These are phyloP conservation scores for Notamacropus eugenii DNA, from an alignment of 2,797 vertebrate genomes.

Conservation along the genomic window DNA sequence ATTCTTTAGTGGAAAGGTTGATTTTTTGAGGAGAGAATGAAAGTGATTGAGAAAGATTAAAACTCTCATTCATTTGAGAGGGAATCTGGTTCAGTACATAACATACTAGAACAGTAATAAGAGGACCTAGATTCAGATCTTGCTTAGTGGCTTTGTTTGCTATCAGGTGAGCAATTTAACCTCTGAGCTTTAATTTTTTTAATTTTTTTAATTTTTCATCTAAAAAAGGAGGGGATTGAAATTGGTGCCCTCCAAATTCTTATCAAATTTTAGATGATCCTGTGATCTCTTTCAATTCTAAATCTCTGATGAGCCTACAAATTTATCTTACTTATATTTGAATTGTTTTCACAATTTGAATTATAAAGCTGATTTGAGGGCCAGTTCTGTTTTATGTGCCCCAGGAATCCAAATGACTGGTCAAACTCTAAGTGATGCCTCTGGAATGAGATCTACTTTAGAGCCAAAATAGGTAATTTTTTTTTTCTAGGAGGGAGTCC, in stretches of 20 bases:
- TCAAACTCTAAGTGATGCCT: background rate
- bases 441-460: background rate
- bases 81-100: background rate
- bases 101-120: background rate
- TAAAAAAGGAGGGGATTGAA: background rate
- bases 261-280: background rate
- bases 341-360: background rate
- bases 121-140: background rate
- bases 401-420: background rate
- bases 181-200: background rate
- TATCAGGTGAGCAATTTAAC: background rate
- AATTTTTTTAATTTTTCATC: background rate
- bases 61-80: background rate
- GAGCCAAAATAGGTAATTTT: background rate
- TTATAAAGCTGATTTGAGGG: background rate
- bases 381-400: background rate
- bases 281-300: background rate
- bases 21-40: background rate
- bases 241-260: background rate
- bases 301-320: background rate
- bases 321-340: background rate
- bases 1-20: background rate
- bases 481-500: background rate
- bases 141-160: background rate
- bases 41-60: background rate